These are phyloP conservation scores for Rhinichthys osculus DNA, from an alignment of 2,797 vertebrate genomes.

Conservation along the genomic window DNA sequence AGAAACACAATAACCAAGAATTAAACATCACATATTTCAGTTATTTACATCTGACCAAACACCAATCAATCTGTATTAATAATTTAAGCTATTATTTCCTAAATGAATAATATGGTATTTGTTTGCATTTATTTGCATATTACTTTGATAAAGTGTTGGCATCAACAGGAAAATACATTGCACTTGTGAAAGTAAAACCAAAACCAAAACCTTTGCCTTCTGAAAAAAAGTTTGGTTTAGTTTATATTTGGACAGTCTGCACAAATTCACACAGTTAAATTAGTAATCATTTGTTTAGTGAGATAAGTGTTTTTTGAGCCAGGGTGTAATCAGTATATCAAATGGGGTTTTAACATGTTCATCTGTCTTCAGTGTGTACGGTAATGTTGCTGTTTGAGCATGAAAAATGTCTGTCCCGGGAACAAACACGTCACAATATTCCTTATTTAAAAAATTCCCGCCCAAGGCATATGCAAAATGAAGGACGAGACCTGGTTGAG, in stretches of 20 bases:
- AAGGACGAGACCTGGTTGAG: too few species aligned
- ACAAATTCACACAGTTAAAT: not conserved
- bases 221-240: not conserved
- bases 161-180: not conserved
- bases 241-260: not conserved
- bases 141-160: not conserved
- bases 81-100: not conserved
- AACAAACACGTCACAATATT: not conserved
- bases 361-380: not conserved
- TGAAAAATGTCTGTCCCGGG: not conserved
- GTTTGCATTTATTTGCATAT: not conserved
- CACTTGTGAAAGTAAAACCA: not conserved
- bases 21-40: not conserved
- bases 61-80: not conserved
- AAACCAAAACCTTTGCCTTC: not conserved
- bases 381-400: not conserved
- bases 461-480: not conserved
- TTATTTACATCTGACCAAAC: not conserved
- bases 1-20: slow-evolving; percentile 32
- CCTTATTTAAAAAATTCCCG: not conserved
- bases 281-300: not conserved
- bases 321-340: not conserved
- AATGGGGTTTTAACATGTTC: not conserved
- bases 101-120: not conserved
- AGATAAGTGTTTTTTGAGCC: not conserved